phyloP scores from a whole-genome alignment of 2,888 invertebrate species.

The Diaphora mendica region DNA sequence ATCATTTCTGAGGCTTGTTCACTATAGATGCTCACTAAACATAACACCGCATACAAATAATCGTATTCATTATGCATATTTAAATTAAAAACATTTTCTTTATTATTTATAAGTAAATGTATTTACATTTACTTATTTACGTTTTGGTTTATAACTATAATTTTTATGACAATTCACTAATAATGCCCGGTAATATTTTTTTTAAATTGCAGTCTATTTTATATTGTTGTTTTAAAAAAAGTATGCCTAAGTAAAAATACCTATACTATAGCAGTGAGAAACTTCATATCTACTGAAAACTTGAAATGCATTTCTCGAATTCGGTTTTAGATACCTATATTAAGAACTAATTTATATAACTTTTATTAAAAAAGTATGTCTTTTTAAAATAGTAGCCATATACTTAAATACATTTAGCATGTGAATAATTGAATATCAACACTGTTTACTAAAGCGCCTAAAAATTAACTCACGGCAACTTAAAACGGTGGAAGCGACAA shows the following conservation, averaged over 20 bases:
- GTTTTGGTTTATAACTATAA: not conserved
- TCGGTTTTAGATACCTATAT: too few relatives aligned
- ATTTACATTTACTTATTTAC: not conserved
- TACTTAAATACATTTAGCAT: not conserved
- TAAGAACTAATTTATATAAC: too few relatives aligned
- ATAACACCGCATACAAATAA: constrained; percentile 44
- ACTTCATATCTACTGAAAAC: too few relatives aligned
- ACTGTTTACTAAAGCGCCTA: not conserved
- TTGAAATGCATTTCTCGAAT: too few relatives aligned
- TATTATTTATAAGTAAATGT: constrained; percentile 5
- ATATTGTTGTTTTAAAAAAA: too few relatives aligned
- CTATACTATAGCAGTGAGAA: too few relatives aligned
- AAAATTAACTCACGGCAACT: not conserved
- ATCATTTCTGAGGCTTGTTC: constrained; percentile 60
- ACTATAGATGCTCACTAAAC: constrained; percentile 52
- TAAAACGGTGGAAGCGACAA: constrained; percentile 34
- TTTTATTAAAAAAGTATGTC: not conserved
- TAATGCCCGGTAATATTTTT: not conserved
- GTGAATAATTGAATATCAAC: not conserved
- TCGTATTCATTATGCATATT: constrained; percentile 32
- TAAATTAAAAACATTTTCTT: constrained; percentile 22
- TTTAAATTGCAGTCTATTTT: not conserved
- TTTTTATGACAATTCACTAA: not conserved
- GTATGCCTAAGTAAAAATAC: too few relatives aligned
- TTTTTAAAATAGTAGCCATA: not conserved